Evolutionary conservation across 2,113 vertebrate genomes (phyloP), one percentile per base, ranked within the genome.

Genomic region (Marmota monax): DNA sequence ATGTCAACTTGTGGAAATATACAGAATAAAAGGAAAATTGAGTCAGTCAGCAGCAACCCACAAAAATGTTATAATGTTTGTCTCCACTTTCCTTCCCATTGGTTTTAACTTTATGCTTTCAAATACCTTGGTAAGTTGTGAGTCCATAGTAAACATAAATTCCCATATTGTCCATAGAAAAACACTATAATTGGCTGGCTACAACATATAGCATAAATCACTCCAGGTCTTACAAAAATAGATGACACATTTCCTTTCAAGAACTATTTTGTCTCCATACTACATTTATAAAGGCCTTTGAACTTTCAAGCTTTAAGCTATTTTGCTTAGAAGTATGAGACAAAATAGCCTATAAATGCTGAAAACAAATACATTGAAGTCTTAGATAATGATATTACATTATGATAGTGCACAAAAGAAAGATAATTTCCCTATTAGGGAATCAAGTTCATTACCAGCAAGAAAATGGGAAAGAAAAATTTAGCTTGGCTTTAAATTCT

Each of bases 141-240:
- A 77, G 51, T 51, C 34, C 84, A 25, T 70, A 65, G 42, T 58
- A 65, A 87, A 73, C 20, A 77, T 42, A 93, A 96, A 72, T 76
- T 65, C 12, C 39, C 23, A n/a, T 53, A 63, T 92, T 86, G 95
- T 58, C 85, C 61, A 69, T 48, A 78, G 61, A 48, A 89, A 89
- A 90, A 80, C 17, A 84, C 56, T 86, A 3, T 77, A 86, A 69
- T 65, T 84, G 73, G 42, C 72, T 94, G 72, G 18, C 37, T 79
- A 11, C 18, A 88, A 92, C 83, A 90, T 14, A 88, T 1, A 92
- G 20, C 51, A 87, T 89, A 77, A 92, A 88, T 93, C 92, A 77
- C 56, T 88, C 78, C 77, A 53, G 39, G 58, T 32, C 42, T 69
- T 65, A 56, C n/a, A 84, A 96, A 97, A 97, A 32, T 29, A 96